A percentile compares a stretch with the other conserved stretches of the same genome.
Conservation (phyloP, 2,888 invertebrate species). For the Cosmia pyralina region DNA sequence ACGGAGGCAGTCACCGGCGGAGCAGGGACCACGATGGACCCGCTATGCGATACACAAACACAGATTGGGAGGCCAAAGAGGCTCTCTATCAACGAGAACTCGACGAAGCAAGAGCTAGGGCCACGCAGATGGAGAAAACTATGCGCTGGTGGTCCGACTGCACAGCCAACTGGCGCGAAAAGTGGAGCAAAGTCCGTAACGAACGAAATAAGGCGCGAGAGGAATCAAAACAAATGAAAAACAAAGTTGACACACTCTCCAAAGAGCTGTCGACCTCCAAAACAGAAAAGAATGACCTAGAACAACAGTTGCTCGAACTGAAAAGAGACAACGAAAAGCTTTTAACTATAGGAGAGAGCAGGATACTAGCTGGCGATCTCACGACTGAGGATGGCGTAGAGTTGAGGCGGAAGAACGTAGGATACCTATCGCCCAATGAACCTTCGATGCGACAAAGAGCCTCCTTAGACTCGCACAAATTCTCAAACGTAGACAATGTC, state of each 20-base stretch:
- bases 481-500: conserved; percentile 85
- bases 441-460: conserved; percentile 80
- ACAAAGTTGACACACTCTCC: conserved; percentile 94
- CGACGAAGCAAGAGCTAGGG: conserved; percentile 97
- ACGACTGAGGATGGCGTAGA: conserved; percentile 84
- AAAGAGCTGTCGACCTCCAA: conserved; percentile 94
- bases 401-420: conserved; percentile 80
- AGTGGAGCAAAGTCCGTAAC: conserved; percentile 98
- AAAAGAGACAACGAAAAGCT: conserved; percentile 96
- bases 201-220: conserved; percentile 98
- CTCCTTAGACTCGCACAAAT: conserved; percentile 86
- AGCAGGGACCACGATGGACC: conserved; percentile 91
- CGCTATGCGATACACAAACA: conserved; percentile 91
- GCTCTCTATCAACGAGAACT: conserved; percentile 94
- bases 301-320: conserved; percentile 93
- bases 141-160: conserved; percentile 99
- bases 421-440: conserved; percentile 78
- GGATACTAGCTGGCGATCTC: conserved; percentile 82
- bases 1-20: conserved; percentile 92
- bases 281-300: conserved; percentile 94
- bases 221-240: conserved; percentile 95
- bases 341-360: conserved; percentile 87
- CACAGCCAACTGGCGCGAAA: conserved; percentile 98
- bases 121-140: conserved; percentile 99
- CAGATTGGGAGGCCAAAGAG: conserved; percentile 95